Percentiles rank a stretch among this genome's conserved stretches.
phyloP scores from a whole-genome alignment of 92 coral and sea anemone genomes.

The Parazoanthus darwini region DNA sequence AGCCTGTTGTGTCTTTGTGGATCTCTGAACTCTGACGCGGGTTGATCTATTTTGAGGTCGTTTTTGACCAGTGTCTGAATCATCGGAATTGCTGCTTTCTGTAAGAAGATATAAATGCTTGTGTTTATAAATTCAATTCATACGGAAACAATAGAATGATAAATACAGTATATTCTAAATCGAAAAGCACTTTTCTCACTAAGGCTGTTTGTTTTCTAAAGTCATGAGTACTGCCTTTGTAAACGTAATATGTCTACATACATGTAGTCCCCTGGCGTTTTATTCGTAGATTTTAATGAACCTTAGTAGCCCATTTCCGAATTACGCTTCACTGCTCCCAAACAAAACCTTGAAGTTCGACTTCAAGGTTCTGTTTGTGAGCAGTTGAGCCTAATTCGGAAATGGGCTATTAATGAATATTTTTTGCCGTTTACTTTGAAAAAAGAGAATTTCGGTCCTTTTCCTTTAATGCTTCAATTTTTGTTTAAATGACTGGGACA shows the following conservation, averaged over 20 bases:
- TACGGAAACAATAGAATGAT: not conserved
- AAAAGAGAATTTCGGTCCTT: too few relatives aligned
- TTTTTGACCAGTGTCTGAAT: not conserved
- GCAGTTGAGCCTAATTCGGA: too few relatives aligned
- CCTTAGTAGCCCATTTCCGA: not conserved
- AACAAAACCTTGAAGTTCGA: too few relatives aligned
- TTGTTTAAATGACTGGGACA: too few relatives aligned
- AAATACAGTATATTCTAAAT: too few relatives aligned
- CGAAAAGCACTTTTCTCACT: too few relatives aligned
- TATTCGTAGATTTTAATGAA: not conserved
- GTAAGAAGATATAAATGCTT: not conserved
- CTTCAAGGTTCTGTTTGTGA: too few relatives aligned
- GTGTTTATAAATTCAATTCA: not conserved
- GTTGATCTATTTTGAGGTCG: slow-evolving; percentile 3
- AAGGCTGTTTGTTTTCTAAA: not conserved
- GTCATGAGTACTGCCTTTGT: not conserved
- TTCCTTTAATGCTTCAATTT: too few relatives aligned
- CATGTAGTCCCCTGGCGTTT: not conserved
- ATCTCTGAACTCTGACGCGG: slow-evolving; percentile 19
- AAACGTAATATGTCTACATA: not conserved
- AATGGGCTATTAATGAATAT: too few relatives aligned
- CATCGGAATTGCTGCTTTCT: slow-evolving; percentile 37
- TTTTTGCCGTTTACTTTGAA: too few relatives aligned
- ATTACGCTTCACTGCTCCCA: too few relatives aligned
- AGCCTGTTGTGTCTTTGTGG: slow-evolving; percentile 21